Evolutionary conservation across 2,797 vertebrate genomes (phyloP).

Genomic region (Pseudomugil gertrudae): DNA sequence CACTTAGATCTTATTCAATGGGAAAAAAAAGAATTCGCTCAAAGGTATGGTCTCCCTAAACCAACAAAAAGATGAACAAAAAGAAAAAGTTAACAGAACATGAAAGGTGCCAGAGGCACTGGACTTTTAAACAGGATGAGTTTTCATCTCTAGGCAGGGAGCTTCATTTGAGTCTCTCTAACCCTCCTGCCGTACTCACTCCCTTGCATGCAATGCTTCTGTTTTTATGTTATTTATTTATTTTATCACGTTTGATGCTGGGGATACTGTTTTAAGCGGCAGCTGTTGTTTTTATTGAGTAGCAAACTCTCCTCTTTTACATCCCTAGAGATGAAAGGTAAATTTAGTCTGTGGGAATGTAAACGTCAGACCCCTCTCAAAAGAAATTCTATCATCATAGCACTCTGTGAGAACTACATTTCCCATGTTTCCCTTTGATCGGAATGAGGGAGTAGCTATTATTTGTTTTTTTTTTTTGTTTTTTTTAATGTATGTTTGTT

Average conservation of each 20-base stretch:
- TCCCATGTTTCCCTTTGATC: conserved; percentile 79
- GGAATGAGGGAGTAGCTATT: conserved; percentile 51
- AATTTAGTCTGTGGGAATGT: conserved; percentile 70
- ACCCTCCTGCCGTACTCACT: conserved; percentile 26
- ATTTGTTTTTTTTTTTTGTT: conserved; percentile 12
- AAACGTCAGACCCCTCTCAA: conserved; percentile 70
- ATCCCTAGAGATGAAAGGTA: conserved; percentile 80
- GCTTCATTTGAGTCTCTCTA: conserved; percentile 64
- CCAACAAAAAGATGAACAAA: conserved; percentile 30
- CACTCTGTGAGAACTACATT: conserved; percentile 74
- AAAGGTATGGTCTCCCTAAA: conserved; percentile 22
- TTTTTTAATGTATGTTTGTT: conserved; percentile 1
- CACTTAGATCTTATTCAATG: conserved; percentile 19
- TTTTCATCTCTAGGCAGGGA: conserved; percentile 61
- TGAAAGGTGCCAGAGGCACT: conserved; percentile 54
- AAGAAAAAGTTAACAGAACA: conserved; percentile 25
- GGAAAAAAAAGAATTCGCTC: conserved; percentile 17
- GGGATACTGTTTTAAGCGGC: conserved; percentile 81
- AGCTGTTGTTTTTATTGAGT: conserved; percentile 83
- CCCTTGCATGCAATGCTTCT: conserved; percentile 29
- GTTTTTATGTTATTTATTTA: conserved; percentile 37
- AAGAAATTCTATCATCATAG: conserved; percentile 74
- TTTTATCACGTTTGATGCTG: conserved; percentile 66
- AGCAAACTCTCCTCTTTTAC: conserved; percentile 68
- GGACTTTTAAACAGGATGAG: conserved; percentile 52